phyloP scores from a whole-genome alignment of 2,797 vertebrate genomes.

The Acanthornis magna region DNA sequence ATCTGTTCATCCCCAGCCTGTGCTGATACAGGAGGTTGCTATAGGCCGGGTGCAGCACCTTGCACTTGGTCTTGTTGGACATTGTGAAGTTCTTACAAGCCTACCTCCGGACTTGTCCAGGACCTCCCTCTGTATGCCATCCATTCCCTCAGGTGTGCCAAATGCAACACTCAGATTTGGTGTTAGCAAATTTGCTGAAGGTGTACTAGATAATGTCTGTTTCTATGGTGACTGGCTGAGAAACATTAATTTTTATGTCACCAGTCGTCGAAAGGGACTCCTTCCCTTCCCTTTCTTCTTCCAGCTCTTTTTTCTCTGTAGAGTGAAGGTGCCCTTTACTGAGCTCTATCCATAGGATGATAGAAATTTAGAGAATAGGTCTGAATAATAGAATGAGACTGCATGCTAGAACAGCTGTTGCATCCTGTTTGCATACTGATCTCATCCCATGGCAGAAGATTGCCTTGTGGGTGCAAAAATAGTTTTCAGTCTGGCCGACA shows the following conservation, averaged over 20 bases:
- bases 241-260: not conserved
- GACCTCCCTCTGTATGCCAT: not conserved
- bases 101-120: not conserved
- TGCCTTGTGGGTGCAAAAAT: not conserved
- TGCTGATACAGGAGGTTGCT: accelerated
- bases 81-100: not conserved
- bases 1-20: not conserved
- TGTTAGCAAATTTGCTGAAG: not conserved
- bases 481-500: not conserved
- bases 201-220: not conserved
- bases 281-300: not conserved
- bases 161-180: not conserved
- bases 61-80: not conserved
- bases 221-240: not conserved
- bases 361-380: not conserved
- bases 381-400: not conserved
- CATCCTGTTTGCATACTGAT: not conserved
- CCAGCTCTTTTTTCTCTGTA: not conserved
- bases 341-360: not conserved
- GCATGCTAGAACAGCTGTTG: not conserved
- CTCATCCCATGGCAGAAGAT: not conserved
- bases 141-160: not conserved
- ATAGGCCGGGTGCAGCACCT: accelerated
- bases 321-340: not conserved
- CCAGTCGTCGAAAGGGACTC: not conserved